phyloP scores from a whole-genome alignment of 1,140 invertebrate genomes.

The Pogonus chalceus region DNA sequence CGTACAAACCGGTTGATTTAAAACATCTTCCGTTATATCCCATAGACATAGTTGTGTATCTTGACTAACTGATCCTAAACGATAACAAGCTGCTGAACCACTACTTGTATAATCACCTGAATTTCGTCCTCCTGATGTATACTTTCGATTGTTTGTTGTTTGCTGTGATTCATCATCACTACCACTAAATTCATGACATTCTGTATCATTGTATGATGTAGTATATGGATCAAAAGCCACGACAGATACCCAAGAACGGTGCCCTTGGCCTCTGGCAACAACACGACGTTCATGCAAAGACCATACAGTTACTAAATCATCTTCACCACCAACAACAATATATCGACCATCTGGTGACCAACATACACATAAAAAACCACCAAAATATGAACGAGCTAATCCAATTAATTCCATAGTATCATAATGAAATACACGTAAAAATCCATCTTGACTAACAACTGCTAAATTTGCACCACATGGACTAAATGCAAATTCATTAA shows the following conservation, averaged over 20 bases:
- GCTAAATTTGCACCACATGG: slow-evolving; percentile 88
- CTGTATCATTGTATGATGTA: slow-evolving; percentile 49
- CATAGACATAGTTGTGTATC: slow-evolving; percentile 97
- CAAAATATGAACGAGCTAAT: slow-evolving; percentile 90
- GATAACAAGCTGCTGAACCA: slow-evolving; percentile 38
- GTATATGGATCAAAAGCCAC: slow-evolving; percentile 94
- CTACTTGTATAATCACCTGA: slow-evolving; percentile 17
- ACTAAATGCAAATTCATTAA: slow-evolving; percentile 97
- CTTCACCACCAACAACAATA: slow-evolving; percentile 94
- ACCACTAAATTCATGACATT: slow-evolving; percentile 43
- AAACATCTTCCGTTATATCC: slow-evolving; percentile 94
- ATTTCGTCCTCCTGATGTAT: slow-evolving; percentile 26
- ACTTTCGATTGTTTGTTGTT: slow-evolving; percentile 39
- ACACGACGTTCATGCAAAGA: slow-evolving; percentile 86
- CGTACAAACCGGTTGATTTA: slow-evolving; percentile 52
- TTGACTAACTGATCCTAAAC: slow-evolving; percentile 75
- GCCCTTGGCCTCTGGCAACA: slow-evolving; percentile 88
- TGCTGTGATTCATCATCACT: slow-evolving; percentile 49
- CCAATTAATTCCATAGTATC: slow-evolving; percentile 93
- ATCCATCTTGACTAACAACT: slow-evolving; percentile 92
- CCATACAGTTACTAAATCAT: slow-evolving; percentile 98
- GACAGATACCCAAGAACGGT: slow-evolving; percentile 92
- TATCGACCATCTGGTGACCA: slow-evolving; percentile 97
- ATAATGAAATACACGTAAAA: slow-evolving; percentile 92
- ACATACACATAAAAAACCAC: slow-evolving; percentile 88